A percentile compares a stretch with the other conserved stretches of the same genome.
Conservation (phyloP, 2,797 vertebrate genomes). For the Myripristis jacobus region DNA sequence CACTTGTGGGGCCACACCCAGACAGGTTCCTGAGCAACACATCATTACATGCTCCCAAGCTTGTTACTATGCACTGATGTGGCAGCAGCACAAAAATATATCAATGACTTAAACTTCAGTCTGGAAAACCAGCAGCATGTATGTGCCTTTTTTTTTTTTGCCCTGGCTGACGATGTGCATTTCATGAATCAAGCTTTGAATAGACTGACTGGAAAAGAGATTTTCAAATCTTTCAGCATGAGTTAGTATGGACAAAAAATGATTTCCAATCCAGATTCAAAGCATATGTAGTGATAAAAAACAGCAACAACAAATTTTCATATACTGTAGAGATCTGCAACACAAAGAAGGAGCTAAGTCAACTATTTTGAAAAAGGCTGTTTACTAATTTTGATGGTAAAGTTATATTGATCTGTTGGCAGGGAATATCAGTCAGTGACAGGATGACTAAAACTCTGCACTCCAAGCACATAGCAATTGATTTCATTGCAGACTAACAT, state of each 20-base stretch:
- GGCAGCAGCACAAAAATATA: not conserved
- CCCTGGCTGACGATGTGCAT: not conserved
- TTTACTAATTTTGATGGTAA: not conserved
- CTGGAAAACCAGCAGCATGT: not conserved
- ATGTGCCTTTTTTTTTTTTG: not conserved
- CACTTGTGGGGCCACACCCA: slow-evolving; percentile 28
- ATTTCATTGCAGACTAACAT: slow-evolving; percentile 18
- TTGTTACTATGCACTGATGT: not conserved
- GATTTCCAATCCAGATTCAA: not conserved
- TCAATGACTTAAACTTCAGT: not conserved
- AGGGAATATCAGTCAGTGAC: slow-evolving; percentile 9
- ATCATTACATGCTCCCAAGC: not conserved
- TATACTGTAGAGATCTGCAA: too few species aligned
- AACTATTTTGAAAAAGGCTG: too few species aligned
- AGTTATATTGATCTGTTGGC: not conserved
- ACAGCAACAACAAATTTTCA: too few species aligned
- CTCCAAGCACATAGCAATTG: slow-evolving; percentile 17
- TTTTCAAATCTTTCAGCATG: too few species aligned
- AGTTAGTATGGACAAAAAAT: not conserved
- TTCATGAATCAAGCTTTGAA: not conserved
- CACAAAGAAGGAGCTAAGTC: too few species aligned
- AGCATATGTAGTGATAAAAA: not conserved
- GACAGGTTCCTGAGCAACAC: slow-evolving; percentile 52
- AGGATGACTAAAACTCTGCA: slow-evolving; percentile 8
- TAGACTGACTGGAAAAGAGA: not conserved